phyloP scores from a whole-genome alignment of 30 jellyfish, hydroid and myxozoan species.

The Turritopsis rubra region DNA sequence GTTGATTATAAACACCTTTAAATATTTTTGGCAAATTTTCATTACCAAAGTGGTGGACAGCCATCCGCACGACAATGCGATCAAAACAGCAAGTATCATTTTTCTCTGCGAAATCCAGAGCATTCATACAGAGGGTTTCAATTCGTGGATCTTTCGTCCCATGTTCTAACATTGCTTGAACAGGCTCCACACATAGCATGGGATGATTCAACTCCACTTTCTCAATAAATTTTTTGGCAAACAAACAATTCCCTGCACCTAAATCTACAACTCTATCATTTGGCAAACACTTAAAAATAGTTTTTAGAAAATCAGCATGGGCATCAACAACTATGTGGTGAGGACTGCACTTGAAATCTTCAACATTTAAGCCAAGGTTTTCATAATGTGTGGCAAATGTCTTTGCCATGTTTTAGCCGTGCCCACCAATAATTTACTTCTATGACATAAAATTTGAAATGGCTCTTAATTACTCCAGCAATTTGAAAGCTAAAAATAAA shows the following conservation, averaged over 20 bases:
- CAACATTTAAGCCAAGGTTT: background rate
- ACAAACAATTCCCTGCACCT: background rate
- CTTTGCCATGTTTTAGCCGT: background rate
- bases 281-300: background rate
- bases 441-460: background rate
- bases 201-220: background rate
- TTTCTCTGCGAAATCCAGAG: background rate
- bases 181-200: background rate
- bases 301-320: background rate
- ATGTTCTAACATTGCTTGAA: background rate
- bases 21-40: background rate
- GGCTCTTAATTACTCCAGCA: background rate
- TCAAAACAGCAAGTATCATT: background rate
- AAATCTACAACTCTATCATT: background rate
- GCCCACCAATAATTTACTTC: too few relatives aligned
- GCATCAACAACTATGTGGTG: background rate
- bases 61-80: background rate
- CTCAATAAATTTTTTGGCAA: background rate
- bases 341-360: background rate
- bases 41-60: background rate
- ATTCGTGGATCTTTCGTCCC: background rate
- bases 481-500: too few relatives aligned
- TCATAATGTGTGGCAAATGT: background rate
- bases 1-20: background rate
- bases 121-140: background rate